Base-by-base conservation (phyloP, 2,113 vertebrate genomes). In the Felis chaus region DNA sequence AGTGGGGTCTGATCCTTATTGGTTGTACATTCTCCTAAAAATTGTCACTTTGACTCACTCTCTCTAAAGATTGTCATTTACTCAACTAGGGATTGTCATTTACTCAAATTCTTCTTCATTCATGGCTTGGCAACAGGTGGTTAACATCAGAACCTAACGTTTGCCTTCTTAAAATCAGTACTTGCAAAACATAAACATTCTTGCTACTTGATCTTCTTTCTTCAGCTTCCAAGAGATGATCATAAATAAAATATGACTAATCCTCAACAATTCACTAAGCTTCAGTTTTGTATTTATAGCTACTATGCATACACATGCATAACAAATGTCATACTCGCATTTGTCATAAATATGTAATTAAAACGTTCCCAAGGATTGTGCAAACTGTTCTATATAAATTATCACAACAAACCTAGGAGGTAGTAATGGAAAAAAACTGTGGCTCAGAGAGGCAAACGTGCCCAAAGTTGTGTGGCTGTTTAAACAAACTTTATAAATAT, bases 161-260 rank as follows among this genome's bases (percentile, higher is more conserved):
- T 91, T 88, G 45, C 57, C 69, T 50, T 90, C 69, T 68, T 83
- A 91, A 93, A 92, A 81, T 63, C 12, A 89, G 63, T 66, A 81
- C 16, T 57, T 41, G 7, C 6, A 90, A 33, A 78, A 95, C 66
- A 73, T 57, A 93, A 81, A 74, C 4, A 53, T 91, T 69, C 33
- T 36, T 93, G 41, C 33, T 50, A 89, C 27, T 86, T 78, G 5
- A 57, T 27, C 65, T 74, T 83, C 36, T 95, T 91, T 88, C 57
- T 84, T 95, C 27, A 50, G 3, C 13, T 85, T 97, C 50, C 33
- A 97, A 73, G 81, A 84, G 29, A 53, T 14, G 7, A 29, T 79
- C 27, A 71, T 83, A 76, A 84, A 57, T 89, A 25, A 96, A 97
- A 96, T 57, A n/a, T 45, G 90, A 85, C 14, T 89, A 41, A 91